phyloP scores from a whole-genome alignment of 2,113 vertebrate genomes.

The Pelobates fuscus region DNA sequence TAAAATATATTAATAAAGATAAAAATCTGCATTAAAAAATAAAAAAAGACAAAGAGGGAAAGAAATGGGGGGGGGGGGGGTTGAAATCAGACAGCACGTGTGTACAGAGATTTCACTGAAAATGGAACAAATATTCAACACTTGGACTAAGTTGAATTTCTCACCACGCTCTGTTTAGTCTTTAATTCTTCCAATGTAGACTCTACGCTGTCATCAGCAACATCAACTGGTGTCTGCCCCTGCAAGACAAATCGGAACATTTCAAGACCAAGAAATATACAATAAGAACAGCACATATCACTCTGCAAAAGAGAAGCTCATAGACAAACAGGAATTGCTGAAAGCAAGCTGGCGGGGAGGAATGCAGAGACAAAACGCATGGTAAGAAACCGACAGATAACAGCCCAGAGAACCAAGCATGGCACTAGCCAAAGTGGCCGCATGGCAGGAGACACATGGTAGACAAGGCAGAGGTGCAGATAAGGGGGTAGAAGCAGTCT shows the following conservation, averaged over 20 bases:
- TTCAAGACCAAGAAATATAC: not conserved
- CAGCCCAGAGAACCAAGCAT: not conserved
- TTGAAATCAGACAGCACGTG: too few relatives aligned
- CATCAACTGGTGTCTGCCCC: constrained; percentile 87
- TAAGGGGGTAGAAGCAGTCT: not conserved
- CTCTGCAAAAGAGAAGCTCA: constrained; percentile 8
- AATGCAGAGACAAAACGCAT: not conserved
- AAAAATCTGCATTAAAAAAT: not conserved
- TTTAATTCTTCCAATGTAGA: constrained; percentile 78
- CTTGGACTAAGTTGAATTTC: too few relatives aligned
- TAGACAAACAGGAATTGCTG: not conserved
- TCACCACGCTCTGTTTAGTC: constrained; percentile 79
- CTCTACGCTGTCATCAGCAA: constrained; percentile 84
- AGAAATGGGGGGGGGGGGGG: too few relatives aligned
- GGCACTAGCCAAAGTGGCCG: not conserved
- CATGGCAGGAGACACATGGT: not conserved
- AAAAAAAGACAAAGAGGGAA: constrained; percentile 26
- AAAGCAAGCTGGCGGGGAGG: not conserved
- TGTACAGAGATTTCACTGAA: too few relatives aligned
- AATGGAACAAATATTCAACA: too few relatives aligned
- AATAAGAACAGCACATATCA: not conserved
- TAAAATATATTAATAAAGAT: not conserved
- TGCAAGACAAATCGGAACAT: constrained; percentile 49
- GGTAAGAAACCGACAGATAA: too few relatives aligned
- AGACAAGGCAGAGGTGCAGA: constrained; percentile 4